Percentiles rank a stretch among this genome's conserved stretches.
phyloP scores from a whole-genome alignment of 2,113 vertebrate species.

The Melanerpes formicivorus region DNA sequence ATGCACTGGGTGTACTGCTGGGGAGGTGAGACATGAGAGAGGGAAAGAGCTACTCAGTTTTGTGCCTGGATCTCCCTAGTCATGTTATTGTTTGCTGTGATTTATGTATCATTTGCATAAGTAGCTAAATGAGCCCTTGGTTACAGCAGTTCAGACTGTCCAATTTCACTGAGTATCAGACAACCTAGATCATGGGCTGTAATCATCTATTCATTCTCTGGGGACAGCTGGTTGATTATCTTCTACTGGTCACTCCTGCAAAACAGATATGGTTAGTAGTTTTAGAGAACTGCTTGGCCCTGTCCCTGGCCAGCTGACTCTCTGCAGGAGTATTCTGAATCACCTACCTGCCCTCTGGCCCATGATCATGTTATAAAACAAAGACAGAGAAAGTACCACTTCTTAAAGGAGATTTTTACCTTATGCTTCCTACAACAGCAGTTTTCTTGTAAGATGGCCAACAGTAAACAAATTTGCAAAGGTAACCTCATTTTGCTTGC shows the following conservation, averaged over 20 bases:
- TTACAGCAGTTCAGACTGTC: not conserved
- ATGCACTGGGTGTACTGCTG: not conserved
- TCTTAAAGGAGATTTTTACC: not conserved
- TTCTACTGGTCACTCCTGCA: not conserved
- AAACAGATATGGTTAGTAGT: not conserved
- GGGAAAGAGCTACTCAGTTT: not conserved
- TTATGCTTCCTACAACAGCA: not conserved
- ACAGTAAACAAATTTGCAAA: not conserved
- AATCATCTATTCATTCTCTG: not conserved
- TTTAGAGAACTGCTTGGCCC: not conserved
- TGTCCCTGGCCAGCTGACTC: not conserved
- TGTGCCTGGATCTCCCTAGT: not conserved
- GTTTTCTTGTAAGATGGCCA: not conserved
- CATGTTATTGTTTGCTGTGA: not conserved
- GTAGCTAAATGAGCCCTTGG: not conserved
- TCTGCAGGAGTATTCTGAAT: not conserved
- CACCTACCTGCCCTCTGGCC: not conserved
- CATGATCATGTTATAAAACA: not conserved
- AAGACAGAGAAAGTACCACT: not conserved
- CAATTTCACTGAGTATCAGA: not conserved
- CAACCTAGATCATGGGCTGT: not conserved
- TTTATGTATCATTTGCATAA: slow-evolving; percentile 12
- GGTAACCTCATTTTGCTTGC: not conserved
- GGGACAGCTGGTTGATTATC: not conserved
- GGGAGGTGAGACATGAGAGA: not conserved